A percentile compares a stretch with the other conserved stretches of the same genome.
Evolutionary conservation across 2,888 invertebrate genomes (phyloP).

Genomic region (Oconnorella tubifera): DNA sequence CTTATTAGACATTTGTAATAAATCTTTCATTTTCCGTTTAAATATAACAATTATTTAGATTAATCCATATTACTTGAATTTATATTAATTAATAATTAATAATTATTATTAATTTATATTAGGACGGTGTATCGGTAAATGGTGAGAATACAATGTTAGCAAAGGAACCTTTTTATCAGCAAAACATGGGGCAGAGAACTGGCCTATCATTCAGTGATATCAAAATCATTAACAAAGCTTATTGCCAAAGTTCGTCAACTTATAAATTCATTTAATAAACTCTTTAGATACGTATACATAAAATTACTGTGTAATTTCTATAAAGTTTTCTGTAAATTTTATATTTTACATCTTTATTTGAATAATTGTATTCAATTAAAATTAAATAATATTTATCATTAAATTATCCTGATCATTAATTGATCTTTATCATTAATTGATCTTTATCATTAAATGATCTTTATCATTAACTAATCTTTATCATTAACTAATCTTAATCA

Average conservation of each 20-base stretch:
- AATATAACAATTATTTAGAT: too few relatives aligned
- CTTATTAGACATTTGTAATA: too few relatives aligned
- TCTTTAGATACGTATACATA: too few relatives aligned
- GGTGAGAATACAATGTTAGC: constrained; percentile 28
- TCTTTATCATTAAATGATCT: too few relatives aligned
- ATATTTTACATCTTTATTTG: background rate
- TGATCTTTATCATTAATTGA: too few relatives aligned
- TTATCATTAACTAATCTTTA: too few relatives aligned
- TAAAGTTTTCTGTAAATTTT: background rate
- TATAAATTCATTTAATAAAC: background rate
- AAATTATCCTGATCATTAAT: too few relatives aligned
- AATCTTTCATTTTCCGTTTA: too few relatives aligned
- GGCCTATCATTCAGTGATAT: constrained; percentile 35
- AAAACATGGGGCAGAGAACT: constrained; percentile 35
- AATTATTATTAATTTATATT: background rate
- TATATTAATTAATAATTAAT: too few relatives aligned
- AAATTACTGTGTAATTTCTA: background rate
- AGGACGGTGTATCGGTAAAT: constrained; percentile 26
- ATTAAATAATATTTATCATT: background rate
- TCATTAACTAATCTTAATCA: background rate
- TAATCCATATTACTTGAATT: too few relatives aligned
- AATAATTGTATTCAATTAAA: too few relatives aligned
- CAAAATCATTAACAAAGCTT: constrained; percentile 33
- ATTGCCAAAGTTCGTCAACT: constrained; percentile 29
- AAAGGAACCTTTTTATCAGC: constrained; percentile 30